phyloP scores from a whole-genome alignment of 2,797 vertebrate genomes.

The Amphiprion clarkii region DNA sequence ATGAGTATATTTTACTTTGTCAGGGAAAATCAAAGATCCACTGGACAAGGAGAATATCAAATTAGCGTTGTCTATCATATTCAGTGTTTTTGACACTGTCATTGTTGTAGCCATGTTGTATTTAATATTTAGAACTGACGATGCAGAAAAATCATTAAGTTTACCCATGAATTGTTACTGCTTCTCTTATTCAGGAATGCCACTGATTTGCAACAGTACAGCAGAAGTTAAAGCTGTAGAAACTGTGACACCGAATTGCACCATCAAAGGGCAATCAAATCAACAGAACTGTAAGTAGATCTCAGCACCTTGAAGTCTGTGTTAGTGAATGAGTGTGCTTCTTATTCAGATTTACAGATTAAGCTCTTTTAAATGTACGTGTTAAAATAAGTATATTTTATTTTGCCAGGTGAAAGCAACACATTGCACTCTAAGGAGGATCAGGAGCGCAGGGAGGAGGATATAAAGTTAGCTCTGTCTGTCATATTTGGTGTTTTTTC shows the following conservation, averaged over 20 bases:
- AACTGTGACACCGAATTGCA: not conserved
- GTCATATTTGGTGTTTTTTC: accelerated
- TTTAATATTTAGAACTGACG: not conserved
- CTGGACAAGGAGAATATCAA: no score
- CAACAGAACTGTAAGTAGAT: accelerated
- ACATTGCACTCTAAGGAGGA: no score
- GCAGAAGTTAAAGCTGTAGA: accelerated
- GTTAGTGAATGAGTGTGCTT: not conserved
- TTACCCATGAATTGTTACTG: accelerated
- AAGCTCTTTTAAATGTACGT: not conserved
- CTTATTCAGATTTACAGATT: no score
- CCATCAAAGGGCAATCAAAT: not conserved
- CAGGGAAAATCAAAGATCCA: not conserved
- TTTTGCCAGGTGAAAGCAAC: not conserved
- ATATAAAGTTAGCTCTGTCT: no score
- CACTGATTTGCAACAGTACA: not conserved
- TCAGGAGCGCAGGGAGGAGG: no score
- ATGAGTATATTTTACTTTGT: not conserved
- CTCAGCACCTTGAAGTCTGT: not conserved
- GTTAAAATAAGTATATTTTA: not conserved
- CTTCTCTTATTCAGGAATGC: not conserved
- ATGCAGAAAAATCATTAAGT: not conserved
- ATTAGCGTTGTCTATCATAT: not conserved
- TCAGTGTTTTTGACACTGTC: accelerated
- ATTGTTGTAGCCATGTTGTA: accelerated